A percentile compares a stretch with the other conserved stretches of the same genome.
Evolutionary conservation across 23 tunicate genomes (phyloP).

Genomic region (Trididemnum miniatum): DNA sequence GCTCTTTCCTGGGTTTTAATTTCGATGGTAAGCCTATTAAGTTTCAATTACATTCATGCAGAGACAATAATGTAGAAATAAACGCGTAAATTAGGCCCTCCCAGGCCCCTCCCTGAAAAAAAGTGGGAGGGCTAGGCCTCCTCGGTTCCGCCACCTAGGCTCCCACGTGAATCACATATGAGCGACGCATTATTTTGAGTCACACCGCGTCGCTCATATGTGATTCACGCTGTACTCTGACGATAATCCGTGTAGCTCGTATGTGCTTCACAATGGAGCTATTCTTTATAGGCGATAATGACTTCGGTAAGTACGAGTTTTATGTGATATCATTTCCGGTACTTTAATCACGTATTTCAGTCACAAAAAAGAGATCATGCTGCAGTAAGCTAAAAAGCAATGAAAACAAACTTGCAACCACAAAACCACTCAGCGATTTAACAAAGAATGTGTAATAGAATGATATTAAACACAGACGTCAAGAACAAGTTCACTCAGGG

Average conservation of each 20-base stretch:
- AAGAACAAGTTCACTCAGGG: neutral
- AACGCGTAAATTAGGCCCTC: too few relatives aligned
- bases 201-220: conserved; percentile 4
- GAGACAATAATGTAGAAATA: too few relatives aligned
- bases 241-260: neutral
- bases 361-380: neutral
- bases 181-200: neutral
- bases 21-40: too few relatives aligned
- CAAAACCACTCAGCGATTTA: neutral
- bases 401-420: neutral
- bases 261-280: neutral
- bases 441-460: neutral
- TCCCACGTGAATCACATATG: neutral
- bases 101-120: too few relatives aligned
- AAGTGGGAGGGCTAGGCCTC: too few relatives aligned
- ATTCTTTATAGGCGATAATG: neutral
- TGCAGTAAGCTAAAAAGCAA: neutral
- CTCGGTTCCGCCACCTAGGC: neutral
- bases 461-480: neutral
- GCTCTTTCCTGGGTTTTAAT: too few relatives aligned
- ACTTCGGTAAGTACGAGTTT: neutral
- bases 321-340: neutral
- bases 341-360: neutral
- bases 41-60: too few relatives aligned
- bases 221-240: neutral